Evolutionary conservation across 64 coral and sea anemone species (phyloP).

Genomic region (Acropora yongei): DNA sequence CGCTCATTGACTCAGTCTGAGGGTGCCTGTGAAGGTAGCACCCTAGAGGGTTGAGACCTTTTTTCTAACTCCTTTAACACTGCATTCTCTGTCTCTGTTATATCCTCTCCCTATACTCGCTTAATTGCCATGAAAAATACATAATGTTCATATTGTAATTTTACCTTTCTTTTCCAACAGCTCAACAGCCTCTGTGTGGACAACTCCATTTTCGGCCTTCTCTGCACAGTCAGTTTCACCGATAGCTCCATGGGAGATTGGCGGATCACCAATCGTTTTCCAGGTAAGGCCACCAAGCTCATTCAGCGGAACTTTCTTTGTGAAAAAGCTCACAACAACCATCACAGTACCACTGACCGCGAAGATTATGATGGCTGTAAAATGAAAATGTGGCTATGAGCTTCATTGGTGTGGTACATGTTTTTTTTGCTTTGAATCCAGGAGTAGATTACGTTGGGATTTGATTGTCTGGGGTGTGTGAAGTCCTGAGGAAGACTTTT

Average conservation of each 20-base stretch:
- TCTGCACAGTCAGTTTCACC: slow-evolving; percentile 7
- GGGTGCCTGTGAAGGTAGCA: too few relatives aligned
- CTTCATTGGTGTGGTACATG: neutral
- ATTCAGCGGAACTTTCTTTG: slow-evolving; percentile 78
- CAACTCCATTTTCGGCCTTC: slow-evolving; percentile 3
- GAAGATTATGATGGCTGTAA: slow-evolving; percentile 80
- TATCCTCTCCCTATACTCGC: too few relatives aligned
- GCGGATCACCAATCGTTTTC: slow-evolving; percentile 80
- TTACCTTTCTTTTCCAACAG: slow-evolving; percentile 57
- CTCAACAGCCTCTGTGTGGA: neutral
- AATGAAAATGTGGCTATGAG: neutral
- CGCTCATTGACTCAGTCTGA: too few relatives aligned
- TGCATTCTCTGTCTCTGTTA: too few relatives aligned
- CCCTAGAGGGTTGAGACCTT: too few relatives aligned
- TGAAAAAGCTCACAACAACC: slow-evolving; percentile 81
- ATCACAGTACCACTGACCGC: slow-evolving; percentile 55
- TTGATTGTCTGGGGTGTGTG: too few relatives aligned
- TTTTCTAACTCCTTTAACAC: too few relatives aligned
- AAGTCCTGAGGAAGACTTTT: too few relatives aligned
- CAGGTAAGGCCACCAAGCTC: slow-evolving; percentile 95
- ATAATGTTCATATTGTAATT: neutral
- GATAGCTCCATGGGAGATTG: slow-evolving; percentile 31
- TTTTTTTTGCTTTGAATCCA: too few relatives aligned
- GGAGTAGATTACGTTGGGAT: too few relatives aligned
- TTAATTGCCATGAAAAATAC: too few relatives aligned